Conservation (phyloP, 2,113 vertebrate genomes). For the Galbula dea region DNA sequence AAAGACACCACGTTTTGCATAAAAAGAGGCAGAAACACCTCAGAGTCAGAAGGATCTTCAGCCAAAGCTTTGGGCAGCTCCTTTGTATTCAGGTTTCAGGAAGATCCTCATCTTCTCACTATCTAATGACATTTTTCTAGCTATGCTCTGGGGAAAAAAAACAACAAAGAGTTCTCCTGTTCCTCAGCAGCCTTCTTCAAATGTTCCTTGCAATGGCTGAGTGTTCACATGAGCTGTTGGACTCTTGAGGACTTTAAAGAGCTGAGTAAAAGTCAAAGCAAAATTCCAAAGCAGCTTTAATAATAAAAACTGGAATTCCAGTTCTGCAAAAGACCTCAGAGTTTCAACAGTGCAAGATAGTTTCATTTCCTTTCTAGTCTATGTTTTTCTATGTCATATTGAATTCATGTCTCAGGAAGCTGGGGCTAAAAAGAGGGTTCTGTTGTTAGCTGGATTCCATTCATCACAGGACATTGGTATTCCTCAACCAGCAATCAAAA, state of each 20-base stretch:
- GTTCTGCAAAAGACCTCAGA: not conserved
- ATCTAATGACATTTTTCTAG: not conserved
- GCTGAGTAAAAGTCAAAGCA: not conserved
- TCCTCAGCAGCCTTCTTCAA: not conserved
- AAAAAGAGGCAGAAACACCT: not conserved
- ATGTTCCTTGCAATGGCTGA: not conserved
- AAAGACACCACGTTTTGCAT: not conserved
- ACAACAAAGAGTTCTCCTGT: not conserved
- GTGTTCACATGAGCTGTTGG: not conserved
- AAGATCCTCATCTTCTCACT: not conserved
- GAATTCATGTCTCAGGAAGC: not conserved
- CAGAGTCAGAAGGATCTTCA: not conserved
- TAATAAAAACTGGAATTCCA: not conserved
- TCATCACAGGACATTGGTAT: not conserved
- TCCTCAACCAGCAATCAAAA: not conserved
- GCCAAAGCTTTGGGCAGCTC: not conserved
- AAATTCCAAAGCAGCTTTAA: not conserved
- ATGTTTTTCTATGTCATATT: not conserved
- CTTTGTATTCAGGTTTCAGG: not conserved
- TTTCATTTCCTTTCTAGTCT: not conserved
- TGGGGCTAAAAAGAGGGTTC: not conserved
- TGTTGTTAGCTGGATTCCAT: not conserved
- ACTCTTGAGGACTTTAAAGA: not conserved
- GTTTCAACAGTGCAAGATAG: not conserved
- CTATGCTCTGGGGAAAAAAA: not conserved